phyloP scores from a whole-genome alignment of 2,797 vertebrate genomes.

The Periparus ater region DNA sequence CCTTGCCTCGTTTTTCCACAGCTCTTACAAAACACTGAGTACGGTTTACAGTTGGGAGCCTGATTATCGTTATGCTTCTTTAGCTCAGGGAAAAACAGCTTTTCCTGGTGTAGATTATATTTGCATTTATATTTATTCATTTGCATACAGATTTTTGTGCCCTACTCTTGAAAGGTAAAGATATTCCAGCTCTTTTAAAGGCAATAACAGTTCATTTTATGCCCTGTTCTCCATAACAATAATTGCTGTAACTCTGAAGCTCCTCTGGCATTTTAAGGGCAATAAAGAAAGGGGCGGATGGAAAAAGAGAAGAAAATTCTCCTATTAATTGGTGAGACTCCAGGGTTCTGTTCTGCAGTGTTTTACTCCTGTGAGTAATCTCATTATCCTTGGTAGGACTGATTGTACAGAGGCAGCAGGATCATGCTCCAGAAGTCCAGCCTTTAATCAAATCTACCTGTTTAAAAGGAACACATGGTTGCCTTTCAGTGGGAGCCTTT shows the following conservation, averaged over 20 bases:
- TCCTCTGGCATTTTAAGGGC: slow-evolving; percentile 73
- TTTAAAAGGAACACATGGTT: slow-evolving; percentile 55
- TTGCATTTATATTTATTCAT: slow-evolving; percentile 72
- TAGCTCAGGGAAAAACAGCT: slow-evolving; percentile 64
- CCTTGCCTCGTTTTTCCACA: slow-evolving; percentile 1
- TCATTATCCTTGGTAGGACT: slow-evolving; percentile 34
- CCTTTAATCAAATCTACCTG: slow-evolving; percentile 60
- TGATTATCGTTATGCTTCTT: slow-evolving; percentile 54
- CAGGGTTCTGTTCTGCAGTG: slow-evolving; percentile 22
- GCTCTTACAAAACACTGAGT: slow-evolving; percentile 8
- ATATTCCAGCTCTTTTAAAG: slow-evolving; percentile 73
- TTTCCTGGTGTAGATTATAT: slow-evolving; percentile 57
- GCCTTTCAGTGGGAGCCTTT: slow-evolving; percentile 40
- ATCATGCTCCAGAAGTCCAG: slow-evolving; percentile 52
- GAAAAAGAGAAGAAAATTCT: slow-evolving; percentile 53
- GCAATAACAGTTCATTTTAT: slow-evolving; percentile 78
- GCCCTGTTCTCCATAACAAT: slow-evolving; percentile 75
- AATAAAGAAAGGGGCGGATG: slow-evolving; percentile 60
- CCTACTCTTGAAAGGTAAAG: slow-evolving; percentile 67
- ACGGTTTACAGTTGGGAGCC: slow-evolving; percentile 6
- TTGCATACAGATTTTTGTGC: slow-evolving; percentile 69
- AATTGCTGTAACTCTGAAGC: slow-evolving; percentile 73
- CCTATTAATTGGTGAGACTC: slow-evolving; percentile 44
- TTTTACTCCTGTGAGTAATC: slow-evolving; percentile 47
- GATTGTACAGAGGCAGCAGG: slow-evolving; percentile 5